phyloP scores from a whole-genome alignment of 1,140 invertebrate species.

The Tetragonula clypearis region DNA sequence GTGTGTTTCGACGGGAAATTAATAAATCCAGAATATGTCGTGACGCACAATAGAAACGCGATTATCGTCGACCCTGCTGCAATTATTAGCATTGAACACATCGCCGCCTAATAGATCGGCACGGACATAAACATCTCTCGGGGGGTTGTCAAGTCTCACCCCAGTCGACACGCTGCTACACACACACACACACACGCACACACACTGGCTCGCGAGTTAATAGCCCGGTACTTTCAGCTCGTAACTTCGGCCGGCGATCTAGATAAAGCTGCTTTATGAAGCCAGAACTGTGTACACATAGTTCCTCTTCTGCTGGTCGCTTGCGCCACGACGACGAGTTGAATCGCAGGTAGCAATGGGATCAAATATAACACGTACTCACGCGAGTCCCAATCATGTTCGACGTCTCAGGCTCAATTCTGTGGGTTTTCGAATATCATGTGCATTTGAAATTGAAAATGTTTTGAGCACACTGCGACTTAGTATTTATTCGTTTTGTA shows the following conservation, averaged over 20 bases:
- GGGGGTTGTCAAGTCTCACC: constrained; percentile 32
- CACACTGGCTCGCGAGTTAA: constrained; percentile 62
- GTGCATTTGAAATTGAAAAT: no score
- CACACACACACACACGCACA: constrained; percentile 14
- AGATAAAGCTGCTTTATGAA: constrained; percentile 71
- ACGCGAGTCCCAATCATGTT: no score
- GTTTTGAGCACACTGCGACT: no score
- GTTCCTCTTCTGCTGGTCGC: constrained; percentile 38
- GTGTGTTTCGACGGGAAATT: neutral
- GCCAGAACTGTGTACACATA: constrained; percentile 42
- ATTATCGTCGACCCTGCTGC: neutral
- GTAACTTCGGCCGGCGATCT: constrained; percentile 65
- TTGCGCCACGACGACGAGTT: constrained; percentile 30
- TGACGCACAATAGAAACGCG: neutral
- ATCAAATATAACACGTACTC: no score
- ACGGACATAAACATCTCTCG: constrained; percentile 49
- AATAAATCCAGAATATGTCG: neutral
- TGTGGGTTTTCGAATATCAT: no score
- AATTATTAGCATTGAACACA: constrained; percentile 39
- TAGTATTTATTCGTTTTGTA: no score
- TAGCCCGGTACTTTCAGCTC: constrained; percentile 65
- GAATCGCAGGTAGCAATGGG: neutral
- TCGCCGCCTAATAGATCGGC: constrained; percentile 24
- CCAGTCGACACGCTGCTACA: neutral
- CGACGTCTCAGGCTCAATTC: no score